Conservation (phyloP, 2,888 invertebrate genomes). For the Liposcelis brunnea region DNA sequence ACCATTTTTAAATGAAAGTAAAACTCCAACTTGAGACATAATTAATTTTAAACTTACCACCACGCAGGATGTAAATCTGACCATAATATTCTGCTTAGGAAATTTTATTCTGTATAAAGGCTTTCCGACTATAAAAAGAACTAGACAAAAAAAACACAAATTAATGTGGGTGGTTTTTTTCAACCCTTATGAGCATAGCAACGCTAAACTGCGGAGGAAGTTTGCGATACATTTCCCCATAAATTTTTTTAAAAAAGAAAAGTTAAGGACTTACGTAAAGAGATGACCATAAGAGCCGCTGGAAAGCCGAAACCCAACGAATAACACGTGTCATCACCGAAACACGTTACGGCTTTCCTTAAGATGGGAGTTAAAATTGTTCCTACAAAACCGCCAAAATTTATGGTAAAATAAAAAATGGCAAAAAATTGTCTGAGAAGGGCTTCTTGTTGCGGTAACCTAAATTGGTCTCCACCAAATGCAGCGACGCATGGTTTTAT, state of each 20-base stretch:
- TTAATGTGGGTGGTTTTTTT: too few species aligned
- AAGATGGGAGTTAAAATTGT: constrained; percentile 56
- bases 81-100: constrained; percentile 54
- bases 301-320: constrained; percentile 64
- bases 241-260: too few species aligned
- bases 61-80: constrained; percentile 49
- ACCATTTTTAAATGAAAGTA: too few species aligned
- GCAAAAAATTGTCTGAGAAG: constrained; percentile 59
- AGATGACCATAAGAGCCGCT: constrained; percentile 47
- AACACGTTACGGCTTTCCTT: constrained; percentile 44
- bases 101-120: constrained; percentile 49
- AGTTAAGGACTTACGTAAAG: constrained; percentile 41
- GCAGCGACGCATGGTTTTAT: constrained; percentile 78
- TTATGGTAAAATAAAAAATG: constrained; percentile 67
- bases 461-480: constrained; percentile 74
- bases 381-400: constrained; percentile 45
- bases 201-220: background rate
- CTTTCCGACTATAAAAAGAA: constrained; percentile 51
- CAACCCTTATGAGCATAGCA: too few species aligned
- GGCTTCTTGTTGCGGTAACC: constrained; percentile 45
- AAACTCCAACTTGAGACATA: too few species aligned
- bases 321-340: constrained; percentile 51
- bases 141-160: constrained; percentile 33
- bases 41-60: constrained; percentile 35
- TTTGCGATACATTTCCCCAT: background rate